phyloP scores from a whole-genome alignment of 2,113 vertebrate genomes.

The Nesoenas mayeri region DNA sequence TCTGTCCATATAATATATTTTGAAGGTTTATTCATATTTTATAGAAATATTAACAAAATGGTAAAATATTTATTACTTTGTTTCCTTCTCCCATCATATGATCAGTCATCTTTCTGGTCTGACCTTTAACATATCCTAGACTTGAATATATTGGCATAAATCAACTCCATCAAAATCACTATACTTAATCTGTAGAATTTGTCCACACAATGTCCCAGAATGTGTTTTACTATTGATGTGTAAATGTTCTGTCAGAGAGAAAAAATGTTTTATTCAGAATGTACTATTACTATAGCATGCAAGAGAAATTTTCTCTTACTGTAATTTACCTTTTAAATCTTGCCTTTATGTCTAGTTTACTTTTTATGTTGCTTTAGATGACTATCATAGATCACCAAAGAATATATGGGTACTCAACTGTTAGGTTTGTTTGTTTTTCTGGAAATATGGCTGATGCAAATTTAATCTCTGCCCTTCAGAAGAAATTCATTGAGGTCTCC shows the following conservation, averaged over 20 bases:
- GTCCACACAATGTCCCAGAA: neutral
- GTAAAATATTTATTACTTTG: neutral
- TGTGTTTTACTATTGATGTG: neutral
- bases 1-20: neutral
- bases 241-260: neutral
- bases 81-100: neutral
- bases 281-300: neutral
- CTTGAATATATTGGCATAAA: neutral
- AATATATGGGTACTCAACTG: neutral
- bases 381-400: neutral
- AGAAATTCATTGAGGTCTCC: neutral
- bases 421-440: neutral
- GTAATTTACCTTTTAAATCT: neutral
- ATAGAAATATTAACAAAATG: neutral
- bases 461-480: neutral
- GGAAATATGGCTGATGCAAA: neutral
- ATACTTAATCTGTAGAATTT: neutral
- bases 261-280: neutral
- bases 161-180: neutral
- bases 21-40: neutral
- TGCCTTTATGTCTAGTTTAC: neutral
- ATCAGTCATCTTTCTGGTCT: neutral
- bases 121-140: neutral
- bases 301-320: neutral
- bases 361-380: slow-evolving; percentile 1